These are phyloP conservation scores for Melipona quadrifasciata DNA, from an alignment of 1,140 invertebrate genomes.

Conservation along the genomic window DNA sequence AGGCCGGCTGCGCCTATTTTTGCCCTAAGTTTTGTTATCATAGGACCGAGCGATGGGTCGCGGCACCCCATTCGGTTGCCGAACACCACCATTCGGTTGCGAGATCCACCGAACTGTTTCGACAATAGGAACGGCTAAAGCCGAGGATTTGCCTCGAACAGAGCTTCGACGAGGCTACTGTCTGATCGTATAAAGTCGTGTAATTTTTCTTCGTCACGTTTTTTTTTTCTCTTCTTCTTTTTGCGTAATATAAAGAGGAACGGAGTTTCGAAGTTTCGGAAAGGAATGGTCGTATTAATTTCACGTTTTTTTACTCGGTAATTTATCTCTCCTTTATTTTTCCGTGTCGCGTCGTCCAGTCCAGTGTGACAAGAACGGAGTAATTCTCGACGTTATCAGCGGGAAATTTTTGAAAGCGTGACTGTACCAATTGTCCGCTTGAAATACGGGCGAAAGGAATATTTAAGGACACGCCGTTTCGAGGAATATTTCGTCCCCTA, in stretches of 20 bases:
- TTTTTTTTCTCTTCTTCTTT: too few relatives aligned
- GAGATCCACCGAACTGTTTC: conserved; percentile 27
- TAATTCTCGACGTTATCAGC: not conserved
- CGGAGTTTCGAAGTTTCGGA: not conserved
- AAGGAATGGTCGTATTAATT: not conserved
- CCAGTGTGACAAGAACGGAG: not conserved
- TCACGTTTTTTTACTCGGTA: not conserved
- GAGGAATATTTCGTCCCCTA: conserved; percentile 65
- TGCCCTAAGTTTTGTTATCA: conserved; percentile 78
- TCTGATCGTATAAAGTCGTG: conserved; percentile 50
- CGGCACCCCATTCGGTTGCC: conserved; percentile 61
- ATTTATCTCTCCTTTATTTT: not conserved
- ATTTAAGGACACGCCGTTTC: conserved; percentile 67
- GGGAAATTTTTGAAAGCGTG: not conserved
- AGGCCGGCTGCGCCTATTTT: conserved; percentile 78
- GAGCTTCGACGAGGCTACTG: conserved; percentile 20
- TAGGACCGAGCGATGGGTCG: conserved; percentile 75
- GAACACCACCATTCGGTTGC: conserved; percentile 17
- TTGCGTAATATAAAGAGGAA: not conserved
- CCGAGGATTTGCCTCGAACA: conserved; percentile 49
- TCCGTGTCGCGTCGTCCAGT: not conserved
- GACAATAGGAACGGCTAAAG: conserved; percentile 56
- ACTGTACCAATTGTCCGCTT: conserved; percentile 35
- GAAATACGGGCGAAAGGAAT: conserved; percentile 60
- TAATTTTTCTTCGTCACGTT: conserved; percentile 18